phyloP scores from a whole-genome alignment of 2,113 vertebrate genomes.

The Ictidomys tridecemlineatus region DNA sequence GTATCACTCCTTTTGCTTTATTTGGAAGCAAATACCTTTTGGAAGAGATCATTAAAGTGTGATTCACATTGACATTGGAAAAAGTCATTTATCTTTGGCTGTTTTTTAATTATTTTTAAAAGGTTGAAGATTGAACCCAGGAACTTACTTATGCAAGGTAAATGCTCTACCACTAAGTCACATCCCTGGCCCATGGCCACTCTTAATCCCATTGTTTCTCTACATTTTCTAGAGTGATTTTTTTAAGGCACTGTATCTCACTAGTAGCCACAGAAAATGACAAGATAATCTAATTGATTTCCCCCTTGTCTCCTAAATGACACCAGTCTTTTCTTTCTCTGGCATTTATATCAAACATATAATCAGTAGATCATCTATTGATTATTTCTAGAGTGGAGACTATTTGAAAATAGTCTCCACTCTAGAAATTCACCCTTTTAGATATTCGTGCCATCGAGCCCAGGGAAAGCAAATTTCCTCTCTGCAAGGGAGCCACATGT shows the following conservation, averaged over 20 bases:
- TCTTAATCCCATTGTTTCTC: not conserved
- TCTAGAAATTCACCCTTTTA: conserved; percentile 57
- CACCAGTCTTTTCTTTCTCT: conserved; percentile 45
- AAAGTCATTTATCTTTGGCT: no score
- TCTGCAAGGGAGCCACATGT: not conserved
- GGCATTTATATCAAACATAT: conserved; percentile 66
- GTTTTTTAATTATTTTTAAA: no score
- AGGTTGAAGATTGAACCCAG: no score
- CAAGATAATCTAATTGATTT: conserved; percentile 41
- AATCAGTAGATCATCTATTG: conserved; percentile 73
- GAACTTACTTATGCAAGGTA: no score
- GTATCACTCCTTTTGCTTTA: no score
- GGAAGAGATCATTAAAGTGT: no score
- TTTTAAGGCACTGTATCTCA: not conserved
- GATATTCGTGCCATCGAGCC: conserved; percentile 44
- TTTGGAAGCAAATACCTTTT: no score
- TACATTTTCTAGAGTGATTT: not conserved
- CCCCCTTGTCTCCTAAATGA: conserved; percentile 37
- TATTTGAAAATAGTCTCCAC: conserved; percentile 76
- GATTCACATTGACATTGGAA: no score
- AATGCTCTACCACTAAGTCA: no score
- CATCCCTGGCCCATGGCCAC: no score
- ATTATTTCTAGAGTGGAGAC: no score
- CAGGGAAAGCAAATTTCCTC: conserved; percentile 58
- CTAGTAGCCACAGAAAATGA: not conserved